A percentile compares a stretch with the other conserved stretches of the same genome.
These are phyloP conservation scores for Gobio gobio DNA, from an alignment of 2,113 vertebrate genomes.

Conservation along the genomic window DNA sequence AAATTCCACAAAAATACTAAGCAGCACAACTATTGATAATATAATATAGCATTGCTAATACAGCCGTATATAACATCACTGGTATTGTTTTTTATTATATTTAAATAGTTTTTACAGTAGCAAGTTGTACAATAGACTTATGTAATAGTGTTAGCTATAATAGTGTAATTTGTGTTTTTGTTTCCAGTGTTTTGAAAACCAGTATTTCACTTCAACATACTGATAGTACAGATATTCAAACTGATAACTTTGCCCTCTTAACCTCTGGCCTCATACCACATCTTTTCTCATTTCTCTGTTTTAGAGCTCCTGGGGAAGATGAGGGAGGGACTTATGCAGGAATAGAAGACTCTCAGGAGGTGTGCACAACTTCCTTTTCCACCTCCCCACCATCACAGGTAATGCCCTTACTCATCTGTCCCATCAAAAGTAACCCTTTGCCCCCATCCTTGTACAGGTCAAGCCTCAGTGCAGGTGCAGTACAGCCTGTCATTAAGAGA, in stretches of 20 bases:
- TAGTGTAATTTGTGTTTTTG: too few species aligned
- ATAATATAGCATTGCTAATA: neutral
- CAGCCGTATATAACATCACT: neutral
- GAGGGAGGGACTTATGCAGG: constrained; percentile 79
- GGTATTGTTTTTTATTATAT: neutral
- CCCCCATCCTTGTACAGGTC: neutral
- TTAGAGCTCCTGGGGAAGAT: constrained; percentile 84
- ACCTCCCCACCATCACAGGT: constrained; percentile 98
- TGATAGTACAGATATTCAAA: neutral
- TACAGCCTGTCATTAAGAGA: neutral
- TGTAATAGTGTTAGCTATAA: too few species aligned
- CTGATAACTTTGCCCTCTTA: neutral
- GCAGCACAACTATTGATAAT: neutral
- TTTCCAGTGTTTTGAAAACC: neutral
- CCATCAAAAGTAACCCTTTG: neutral
- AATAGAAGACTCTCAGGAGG: constrained; percentile 97
- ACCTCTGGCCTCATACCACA: neutral
- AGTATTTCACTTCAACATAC: neutral
- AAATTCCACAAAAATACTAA: neutral
- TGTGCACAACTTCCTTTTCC: constrained; percentile 97
- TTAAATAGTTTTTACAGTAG: neutral
- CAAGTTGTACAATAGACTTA: neutral
- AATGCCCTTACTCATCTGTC: neutral
- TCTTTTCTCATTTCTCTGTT: neutral
- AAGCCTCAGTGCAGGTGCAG: neutral